Base-by-base conservation (phyloP, 1,140 invertebrate genomes). In the Sesamia nonagrioides region DNA sequence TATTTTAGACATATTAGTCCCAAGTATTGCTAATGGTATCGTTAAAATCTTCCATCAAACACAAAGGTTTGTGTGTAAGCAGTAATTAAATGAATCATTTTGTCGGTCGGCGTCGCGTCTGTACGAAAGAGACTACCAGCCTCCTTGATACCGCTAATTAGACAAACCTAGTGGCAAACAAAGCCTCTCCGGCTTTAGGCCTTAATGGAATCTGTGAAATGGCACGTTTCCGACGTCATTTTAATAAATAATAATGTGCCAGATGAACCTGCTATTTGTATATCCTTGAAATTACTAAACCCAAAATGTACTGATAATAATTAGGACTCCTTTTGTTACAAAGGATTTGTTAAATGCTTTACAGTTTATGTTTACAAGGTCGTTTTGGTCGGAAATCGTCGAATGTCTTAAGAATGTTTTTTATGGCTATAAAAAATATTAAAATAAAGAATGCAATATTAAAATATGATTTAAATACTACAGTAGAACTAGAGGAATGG, bases 111-210 rank as follows among this genome's bases (percentile, higher is more conserved):
- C 48, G 18, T 45, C 69, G 81, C 27, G 42, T 45, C 27, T 66
- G 77, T 66, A 80, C 75, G 76, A 78, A 76, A 66, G 66, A 71
- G 68, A 15, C 60, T 72, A n/a, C 71, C 11, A 58, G 73, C 58
- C 54, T 27, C 42, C 58, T 82, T 81, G 84, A 86, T 86, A 82
- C 82, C 74, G 80, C 74, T 82, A 84, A 86, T 86, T 84, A 84
- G 80, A 84, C 76, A 71, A 80, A 82, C 79, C 71, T 71, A 82
- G 77, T 72, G 56, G 71, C 56, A 79, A 84, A 84, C 84, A 85
- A 84, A 84, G 78, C 77, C 68, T 58, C 50, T 9, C 42, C 33
- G 52, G 52, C 56, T 69, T 45, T 61, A 79, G 68, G 42, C 68
- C 40, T 74, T 78, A 78, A 81, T 81, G 71, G 73, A 79, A 81